Percentiles rank a stretch among this genome's conserved stretches.
Conservation (phyloP, 2,113 vertebrate species). For the Serilophus lunatus region DNA sequence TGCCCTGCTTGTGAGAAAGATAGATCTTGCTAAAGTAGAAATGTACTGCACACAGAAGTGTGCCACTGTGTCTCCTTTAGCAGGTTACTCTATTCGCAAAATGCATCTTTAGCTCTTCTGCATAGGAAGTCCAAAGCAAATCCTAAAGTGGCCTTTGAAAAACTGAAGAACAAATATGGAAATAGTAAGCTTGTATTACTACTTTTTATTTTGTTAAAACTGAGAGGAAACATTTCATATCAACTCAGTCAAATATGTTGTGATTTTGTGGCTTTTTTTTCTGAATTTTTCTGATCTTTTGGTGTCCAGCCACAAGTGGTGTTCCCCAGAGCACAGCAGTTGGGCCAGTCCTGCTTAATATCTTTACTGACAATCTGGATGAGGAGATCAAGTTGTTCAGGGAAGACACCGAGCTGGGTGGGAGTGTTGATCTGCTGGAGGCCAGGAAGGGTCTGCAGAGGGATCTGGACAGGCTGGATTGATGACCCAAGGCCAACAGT, state of each 20-base stretch:
- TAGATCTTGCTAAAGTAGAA: background rate
- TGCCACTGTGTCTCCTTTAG: background rate
- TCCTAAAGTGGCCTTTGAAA: background rate
- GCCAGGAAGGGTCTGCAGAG: background rate
- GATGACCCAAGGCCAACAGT: background rate
- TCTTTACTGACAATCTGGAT: background rate
- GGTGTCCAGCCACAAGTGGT: background rate
- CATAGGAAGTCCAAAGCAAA: background rate
- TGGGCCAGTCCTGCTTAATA: background rate
- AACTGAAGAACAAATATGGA: background rate
- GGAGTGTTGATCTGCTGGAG: background rate
- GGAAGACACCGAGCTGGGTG: background rate
- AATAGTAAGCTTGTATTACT: background rate
- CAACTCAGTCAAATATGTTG: background rate
- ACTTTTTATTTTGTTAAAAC: background rate
- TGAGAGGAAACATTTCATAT: background rate
- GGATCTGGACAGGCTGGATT: background rate
- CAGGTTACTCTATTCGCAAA: background rate
- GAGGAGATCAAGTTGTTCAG: background rate
- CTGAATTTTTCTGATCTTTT: background rate
- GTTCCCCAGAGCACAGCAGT: background rate
- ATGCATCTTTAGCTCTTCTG: background rate
- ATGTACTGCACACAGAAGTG: background rate
- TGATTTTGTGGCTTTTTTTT: background rate
- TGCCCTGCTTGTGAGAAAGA: background rate